These are phyloP conservation scores for Apodemia hepburni DNA, from an alignment of 2,888 invertebrate species.

Conservation along the genomic window DNA sequence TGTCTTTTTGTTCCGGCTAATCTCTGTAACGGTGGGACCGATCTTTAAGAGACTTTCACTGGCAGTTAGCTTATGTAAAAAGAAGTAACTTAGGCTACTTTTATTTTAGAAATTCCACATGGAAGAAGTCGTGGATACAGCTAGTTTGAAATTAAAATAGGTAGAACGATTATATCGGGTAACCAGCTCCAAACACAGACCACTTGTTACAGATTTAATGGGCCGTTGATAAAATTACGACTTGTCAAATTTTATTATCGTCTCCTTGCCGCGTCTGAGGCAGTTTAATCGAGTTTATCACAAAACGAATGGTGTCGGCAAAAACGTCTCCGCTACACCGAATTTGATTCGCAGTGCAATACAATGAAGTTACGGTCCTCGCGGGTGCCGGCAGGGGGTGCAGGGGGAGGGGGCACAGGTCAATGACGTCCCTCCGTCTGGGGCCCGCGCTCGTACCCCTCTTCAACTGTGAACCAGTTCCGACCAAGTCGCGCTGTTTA, in stretches of 20 bases:
- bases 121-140: no score
- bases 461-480: conserved; percentile 46
- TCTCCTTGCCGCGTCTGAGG: conserved; percentile 18
- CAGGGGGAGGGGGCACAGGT: conserved; percentile 51
- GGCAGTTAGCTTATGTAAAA: no score
- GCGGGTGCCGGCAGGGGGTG: conserved; percentile 53
- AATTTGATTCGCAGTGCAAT: conserved; percentile 66
- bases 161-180: no score
- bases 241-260: conserved; percentile 27
- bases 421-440: conserved; percentile 76
- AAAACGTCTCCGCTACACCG: conserved; percentile 53
- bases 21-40: no score
- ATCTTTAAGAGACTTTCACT: no score
- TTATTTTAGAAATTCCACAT: no score
- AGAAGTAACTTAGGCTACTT: no score
- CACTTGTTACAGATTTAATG: conserved; percentile 3
- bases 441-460: conserved; percentile 47
- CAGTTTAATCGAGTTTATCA: conserved; percentile 34
- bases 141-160: no score
- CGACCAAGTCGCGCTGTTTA: conserved; percentile 49
- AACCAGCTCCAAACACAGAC: neutral
- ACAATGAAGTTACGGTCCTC: conserved; percentile 70
- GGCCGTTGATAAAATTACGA: conserved; percentile 22
- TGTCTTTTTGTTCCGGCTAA: no score
- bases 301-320: conserved; percentile 33